Evolutionary conservation across 1,140 invertebrate species (phyloP), one percentile per base, ranked within the genome.

Genomic region (Drosophila azteca): DNA sequence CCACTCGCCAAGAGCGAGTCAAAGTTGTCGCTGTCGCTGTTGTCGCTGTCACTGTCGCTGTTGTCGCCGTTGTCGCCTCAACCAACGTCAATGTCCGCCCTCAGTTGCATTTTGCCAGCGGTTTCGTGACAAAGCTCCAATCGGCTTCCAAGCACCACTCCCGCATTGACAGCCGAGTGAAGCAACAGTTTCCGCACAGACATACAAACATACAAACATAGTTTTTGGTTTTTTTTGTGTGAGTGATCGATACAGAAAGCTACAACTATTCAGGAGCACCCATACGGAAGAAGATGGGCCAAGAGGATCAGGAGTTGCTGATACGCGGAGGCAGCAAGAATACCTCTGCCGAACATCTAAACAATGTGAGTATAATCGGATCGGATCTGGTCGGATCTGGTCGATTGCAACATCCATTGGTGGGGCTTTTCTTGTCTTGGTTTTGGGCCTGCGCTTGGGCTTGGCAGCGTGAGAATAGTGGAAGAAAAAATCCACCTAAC

Each of bases 271-370:
- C n/a, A 26, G 39, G 13, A 22, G 3, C 2, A 39, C 48, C 20
- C 41, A 46, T 9, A 39, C 57, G 22, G n/a, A 15, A 48, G 11
- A 15, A 15, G 8, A 90, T 90, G 89, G 89, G 89, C 51, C 89
- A 90, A 72, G 89, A 90, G 85, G 89, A 90, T 90, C 89, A 90
- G 69, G 89, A 90, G 66, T 50, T 90, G 50, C 51, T 90, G 52
- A 67, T 90, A 57, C 77, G 82, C 46, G 84, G 90, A 24, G 74
- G 79, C 55, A 90, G 87, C 71, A 90, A 89, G 35, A 63, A 82
- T 39, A 61, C 81, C n/a, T 90, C 89, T 3, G 84, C 82, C 45
- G 89, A 90, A 70, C 90, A 85, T 70, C 43, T 90, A 44, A 66
- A 84, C 55, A 89, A 73, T 57, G 89, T 90, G 65, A 90, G 82